phyloP scores from a whole-genome alignment of 2,797 vertebrate species.

The Mormyrus proboscirostris region DNA sequence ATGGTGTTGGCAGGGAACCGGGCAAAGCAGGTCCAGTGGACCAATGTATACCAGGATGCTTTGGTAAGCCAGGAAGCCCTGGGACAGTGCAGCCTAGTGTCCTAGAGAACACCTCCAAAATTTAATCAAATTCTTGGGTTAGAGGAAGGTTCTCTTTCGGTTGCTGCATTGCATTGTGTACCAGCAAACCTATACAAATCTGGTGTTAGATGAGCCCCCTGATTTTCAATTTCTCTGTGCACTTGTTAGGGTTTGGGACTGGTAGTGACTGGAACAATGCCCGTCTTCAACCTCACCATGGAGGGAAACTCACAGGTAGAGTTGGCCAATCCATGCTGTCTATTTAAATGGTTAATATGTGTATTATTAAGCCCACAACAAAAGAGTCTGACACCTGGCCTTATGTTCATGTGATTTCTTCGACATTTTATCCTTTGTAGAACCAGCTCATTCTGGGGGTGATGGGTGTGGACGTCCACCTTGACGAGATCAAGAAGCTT shows the following conservation, averaged over 20 bases:
- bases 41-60: slow-evolving; percentile 96
- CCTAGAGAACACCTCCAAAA: neutral
- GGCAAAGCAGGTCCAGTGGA: slow-evolving; percentile 98
- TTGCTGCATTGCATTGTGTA: neutral
- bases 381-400: neutral
- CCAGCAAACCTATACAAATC: neutral
- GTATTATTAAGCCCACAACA: neutral
- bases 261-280: slow-evolving; percentile 91
- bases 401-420: neutral
- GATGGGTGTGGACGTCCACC: slow-evolving; percentile 94
- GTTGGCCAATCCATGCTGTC: neutral
- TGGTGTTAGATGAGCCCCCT: neutral
- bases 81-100: neutral
- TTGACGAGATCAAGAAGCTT: slow-evolving; percentile 91
- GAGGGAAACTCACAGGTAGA: slow-evolving; percentile 75
- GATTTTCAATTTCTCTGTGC: neutral
- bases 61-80: slow-evolving; percentile 67
- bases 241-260: slow-evolving; percentile 79
- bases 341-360: neutral
- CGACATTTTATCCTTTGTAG: slow-evolving; percentile 47
- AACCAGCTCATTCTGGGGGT: slow-evolving; percentile 97
- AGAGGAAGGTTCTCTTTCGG: neutral
- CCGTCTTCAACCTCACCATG: slow-evolving; percentile 93
- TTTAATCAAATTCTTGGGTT: neutral
- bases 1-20: slow-evolving; percentile 94